Evolutionary conservation across 2,113 vertebrate species (phyloP), one percentile per base, ranked within the genome.

Genomic region (Anhinga anhinga): DNA sequence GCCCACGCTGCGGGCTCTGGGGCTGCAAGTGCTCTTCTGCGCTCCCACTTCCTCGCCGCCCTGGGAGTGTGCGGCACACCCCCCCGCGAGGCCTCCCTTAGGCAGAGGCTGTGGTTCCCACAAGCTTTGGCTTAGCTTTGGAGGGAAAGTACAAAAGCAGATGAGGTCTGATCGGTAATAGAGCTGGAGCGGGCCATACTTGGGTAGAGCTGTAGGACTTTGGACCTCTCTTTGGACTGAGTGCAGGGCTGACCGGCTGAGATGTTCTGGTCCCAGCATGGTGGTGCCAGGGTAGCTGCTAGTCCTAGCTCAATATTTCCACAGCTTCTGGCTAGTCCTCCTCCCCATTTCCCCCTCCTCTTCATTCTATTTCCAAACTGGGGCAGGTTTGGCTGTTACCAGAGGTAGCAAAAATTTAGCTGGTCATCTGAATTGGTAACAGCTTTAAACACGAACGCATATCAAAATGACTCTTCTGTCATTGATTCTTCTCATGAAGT

Each of bases 1-100:
- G 47, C 26, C 76, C 17, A 11, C 21, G 10, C 26, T 63, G 23
- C 34, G 36, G 26, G 12, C 44, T 34, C 53, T 29, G 17, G 42
- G 32, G 40, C n/a, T 63, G 10, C 30, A 42, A 29, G 30, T 2
- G 44, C 27, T 44, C 49, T 36, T 38, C 49, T n/a, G 32, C 5
- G 1, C 17, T 47, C 29, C 12, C 18, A 3, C 7, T 6, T 58
- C 27, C 29, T 52, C 2, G 5, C 7, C 8, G 23, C 7, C 58
- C 42, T 17, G 32, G 40, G 22, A 3, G 0, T 20, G 17, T 2
- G 47, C 0, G 1, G 11, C 45, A 30, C 42, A 19, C 15, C 25
- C 6, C 9, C 15, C 44, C 26, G 9, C 1, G 1, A 49, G 38
- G 20, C 20, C 72, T 65, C 34, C 34, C 34, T 29, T 15, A 38